Evolutionary conservation across 2,888 invertebrate genomes (phyloP).

Genomic region (Campoletis raptor): DNA sequence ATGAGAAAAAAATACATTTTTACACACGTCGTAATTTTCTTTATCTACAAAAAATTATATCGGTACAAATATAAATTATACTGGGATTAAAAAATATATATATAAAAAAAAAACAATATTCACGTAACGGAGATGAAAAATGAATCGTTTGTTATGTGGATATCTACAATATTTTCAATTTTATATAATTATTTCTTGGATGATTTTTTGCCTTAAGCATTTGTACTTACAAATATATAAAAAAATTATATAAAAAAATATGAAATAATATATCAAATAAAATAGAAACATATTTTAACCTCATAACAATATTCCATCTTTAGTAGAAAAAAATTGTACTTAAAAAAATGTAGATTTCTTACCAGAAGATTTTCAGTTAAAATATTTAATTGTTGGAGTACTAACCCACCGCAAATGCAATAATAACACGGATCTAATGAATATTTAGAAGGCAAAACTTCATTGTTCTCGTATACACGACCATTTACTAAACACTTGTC

Average conservation of each 20-base stretch:
- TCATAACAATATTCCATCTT: too few relatives aligned
- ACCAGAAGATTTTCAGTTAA: background rate
- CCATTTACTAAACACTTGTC: conserved; percentile 77
- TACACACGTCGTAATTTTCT: background rate
- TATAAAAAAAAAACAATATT: too few relatives aligned
- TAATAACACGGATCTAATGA: conserved; percentile 73
- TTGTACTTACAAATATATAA: background rate
- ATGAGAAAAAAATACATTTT: background rate
- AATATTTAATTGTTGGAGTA: background rate
- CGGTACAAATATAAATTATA: too few relatives aligned
- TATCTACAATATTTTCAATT: too few relatives aligned
- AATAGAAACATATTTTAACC: background rate
- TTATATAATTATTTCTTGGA: background rate
- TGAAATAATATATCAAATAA: too few relatives aligned
- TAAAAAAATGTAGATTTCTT: background rate
- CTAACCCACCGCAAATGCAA: conserved; percentile 68
- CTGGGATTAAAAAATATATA: too few relatives aligned
- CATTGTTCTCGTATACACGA: conserved; percentile 72
- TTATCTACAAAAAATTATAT: too few relatives aligned
- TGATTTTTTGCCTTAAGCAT: background rate
- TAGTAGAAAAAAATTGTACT: background rate
- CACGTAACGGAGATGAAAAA: too few relatives aligned
- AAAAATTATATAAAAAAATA: background rate
- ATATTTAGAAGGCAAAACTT: conserved; percentile 72
- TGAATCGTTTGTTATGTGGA: too few relatives aligned